Evolutionary conservation across 2,113 vertebrate genomes (phyloP).

Genomic region (Ochotona curzoniae): DNA sequence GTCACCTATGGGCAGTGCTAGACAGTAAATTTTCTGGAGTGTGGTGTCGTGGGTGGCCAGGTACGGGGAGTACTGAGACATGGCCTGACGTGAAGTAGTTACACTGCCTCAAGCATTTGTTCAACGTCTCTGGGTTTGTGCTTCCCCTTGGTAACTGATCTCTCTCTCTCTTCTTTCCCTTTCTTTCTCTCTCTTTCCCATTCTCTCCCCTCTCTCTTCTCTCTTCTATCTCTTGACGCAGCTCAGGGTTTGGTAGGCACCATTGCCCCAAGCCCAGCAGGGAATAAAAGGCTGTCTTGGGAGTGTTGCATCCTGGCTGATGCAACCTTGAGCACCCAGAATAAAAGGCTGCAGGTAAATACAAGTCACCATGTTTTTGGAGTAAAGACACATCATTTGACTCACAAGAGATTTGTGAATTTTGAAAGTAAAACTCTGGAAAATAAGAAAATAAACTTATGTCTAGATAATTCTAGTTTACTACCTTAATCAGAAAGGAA

Average conservation of each 20-base stretch:
- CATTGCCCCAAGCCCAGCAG: background rate
- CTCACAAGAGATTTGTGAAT: background rate
- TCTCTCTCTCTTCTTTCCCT: no score
- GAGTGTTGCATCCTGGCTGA: background rate
- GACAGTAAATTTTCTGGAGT: background rate
- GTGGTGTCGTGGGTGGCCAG: background rate
- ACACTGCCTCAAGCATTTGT: background rate
- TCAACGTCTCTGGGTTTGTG: conserved; percentile 26
- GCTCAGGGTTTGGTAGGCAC: background rate
- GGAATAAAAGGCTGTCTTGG: background rate
- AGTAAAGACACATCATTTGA: background rate
- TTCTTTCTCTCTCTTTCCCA: no score
- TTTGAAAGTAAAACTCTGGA: conserved; percentile 38
- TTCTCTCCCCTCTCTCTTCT: no score
- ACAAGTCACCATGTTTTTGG: background rate
- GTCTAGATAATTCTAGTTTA: conserved; percentile 30
- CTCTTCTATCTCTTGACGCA: no score
- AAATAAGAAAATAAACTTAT: conserved; percentile 15
- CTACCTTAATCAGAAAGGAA: background rate
- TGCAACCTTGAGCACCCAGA: background rate
- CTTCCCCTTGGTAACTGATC: background rate
- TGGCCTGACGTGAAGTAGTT: background rate
- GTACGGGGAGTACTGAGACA: background rate
- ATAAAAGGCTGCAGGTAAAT: background rate
- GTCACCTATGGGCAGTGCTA: background rate